phyloP scores from a whole-genome alignment of 2,113 vertebrate genomes.

The Oncorhynchus gorbuscha region DNA sequence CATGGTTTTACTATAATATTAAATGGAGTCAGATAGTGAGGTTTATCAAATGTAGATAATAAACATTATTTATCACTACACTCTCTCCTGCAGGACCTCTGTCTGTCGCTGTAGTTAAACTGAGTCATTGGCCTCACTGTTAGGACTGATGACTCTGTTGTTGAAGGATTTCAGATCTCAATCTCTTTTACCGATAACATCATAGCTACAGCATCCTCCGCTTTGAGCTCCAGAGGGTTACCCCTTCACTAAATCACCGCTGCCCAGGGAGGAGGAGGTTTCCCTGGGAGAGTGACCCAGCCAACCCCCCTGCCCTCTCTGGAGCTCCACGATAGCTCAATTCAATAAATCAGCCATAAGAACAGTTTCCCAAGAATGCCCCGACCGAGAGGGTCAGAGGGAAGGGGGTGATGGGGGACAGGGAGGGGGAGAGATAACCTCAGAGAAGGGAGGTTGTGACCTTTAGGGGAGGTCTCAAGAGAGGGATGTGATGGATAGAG shows the following conservation, averaged over 20 bases:
- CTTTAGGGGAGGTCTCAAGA: constrained; percentile 22
- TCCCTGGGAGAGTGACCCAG: constrained; percentile 30
- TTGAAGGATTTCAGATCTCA: constrained; percentile 35
- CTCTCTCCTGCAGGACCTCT: constrained; percentile 8
- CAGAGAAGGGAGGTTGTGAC: constrained; percentile 32
- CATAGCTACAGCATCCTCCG: neutral
- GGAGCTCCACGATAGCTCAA: constrained; percentile 41
- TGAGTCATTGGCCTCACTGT: constrained; percentile 24
- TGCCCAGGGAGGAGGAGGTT: constrained; percentile 14
- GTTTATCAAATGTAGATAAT: too few relatives aligned
- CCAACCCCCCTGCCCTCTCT: constrained; percentile 33
- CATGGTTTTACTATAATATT: too few relatives aligned
- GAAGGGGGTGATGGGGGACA: constrained; percentile 2
- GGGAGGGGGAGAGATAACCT: constrained; percentile 25
- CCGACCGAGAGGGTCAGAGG: constrained; percentile 2
- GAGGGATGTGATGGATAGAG: constrained; percentile 37
- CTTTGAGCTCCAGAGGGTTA: constrained; percentile 16
- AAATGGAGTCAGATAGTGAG: too few relatives aligned
- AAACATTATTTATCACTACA: neutral
- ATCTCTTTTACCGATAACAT: constrained; percentile 39
- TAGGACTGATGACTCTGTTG: constrained; percentile 25
- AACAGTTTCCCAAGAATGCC: constrained; percentile 44
- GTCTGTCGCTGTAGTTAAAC: constrained; percentile 27
- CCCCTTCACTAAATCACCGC: constrained; percentile 39
- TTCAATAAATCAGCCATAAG: constrained; percentile 53